Conservation (phyloP, 2,113 vertebrate species). For the Heterotis niloticus region DNA sequence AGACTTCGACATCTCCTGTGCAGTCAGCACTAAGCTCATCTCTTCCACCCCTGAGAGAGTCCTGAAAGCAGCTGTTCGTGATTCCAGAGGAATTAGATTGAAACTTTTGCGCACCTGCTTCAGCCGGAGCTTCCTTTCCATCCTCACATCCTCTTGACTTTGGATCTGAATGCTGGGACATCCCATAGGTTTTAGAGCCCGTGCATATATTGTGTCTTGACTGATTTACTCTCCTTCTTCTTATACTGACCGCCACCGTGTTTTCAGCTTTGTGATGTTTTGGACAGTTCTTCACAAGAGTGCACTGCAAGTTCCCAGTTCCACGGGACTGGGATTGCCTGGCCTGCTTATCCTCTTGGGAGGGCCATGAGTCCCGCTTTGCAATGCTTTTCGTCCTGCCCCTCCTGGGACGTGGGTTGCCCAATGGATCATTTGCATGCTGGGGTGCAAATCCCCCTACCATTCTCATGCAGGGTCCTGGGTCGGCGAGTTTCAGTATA, state of each 20-base stretch:
- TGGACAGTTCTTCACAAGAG: too few relatives aligned
- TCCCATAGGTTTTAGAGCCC: neutral
- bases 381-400: slow-evolving; percentile 45
- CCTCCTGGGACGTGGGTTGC: slow-evolving; percentile 45
- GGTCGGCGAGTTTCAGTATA: slow-evolving; percentile 31
- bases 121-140: neutral
- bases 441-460: slow-evolving; percentile 38
- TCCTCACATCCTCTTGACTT: slow-evolving; percentile 20
- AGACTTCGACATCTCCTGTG: neutral
- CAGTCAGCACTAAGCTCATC: neutral
- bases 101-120: neutral
- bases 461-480: slow-evolving; percentile 35
- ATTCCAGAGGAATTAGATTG: slow-evolving; percentile 19
- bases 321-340: slow-evolving; percentile 35
- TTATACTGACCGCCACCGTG: too few relatives aligned
- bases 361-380: neutral
- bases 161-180: slow-evolving; percentile 27
- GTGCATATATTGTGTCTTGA: slow-evolving; percentile 14
- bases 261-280: too few relatives aligned
- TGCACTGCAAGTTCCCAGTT: neutral
- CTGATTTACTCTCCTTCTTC: too few relatives aligned
- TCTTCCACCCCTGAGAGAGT: neutral
- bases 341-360: neutral
- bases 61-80: slow-evolving; percentile 7
- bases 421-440: slow-evolving; percentile 42